Evolutionary conservation across 2,797 vertebrate species (phyloP), one percentile per base, ranked within the genome.

Genomic region (Crocodylus rhombifer): DNA sequence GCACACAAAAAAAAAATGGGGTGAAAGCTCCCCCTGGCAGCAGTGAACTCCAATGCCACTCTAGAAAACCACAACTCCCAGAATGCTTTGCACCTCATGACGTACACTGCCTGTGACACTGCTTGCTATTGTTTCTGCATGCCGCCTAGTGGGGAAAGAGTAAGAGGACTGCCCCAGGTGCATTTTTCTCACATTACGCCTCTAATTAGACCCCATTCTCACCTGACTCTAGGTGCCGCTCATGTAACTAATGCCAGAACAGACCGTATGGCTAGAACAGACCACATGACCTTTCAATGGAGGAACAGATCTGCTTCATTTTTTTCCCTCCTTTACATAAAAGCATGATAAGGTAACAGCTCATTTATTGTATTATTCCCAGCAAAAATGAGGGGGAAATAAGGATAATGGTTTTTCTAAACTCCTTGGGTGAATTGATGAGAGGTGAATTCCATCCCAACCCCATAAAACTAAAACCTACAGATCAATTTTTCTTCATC

Each of bases 281-380:
- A 89, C 93, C 84, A 18, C 76, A 87, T 87, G 88, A 80, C 80
- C 92, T 93, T 89, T 90, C 93, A 92, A 89, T 80, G 91, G 84
- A 92, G 73, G 80, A 87, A 84, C 92, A 95, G 89, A 96, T 94
- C 94, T 3, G 0, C 92, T 93, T 56, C 1, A 2, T 90, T 90
- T 77, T 77, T 77, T 60, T 60, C 77, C 77, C 77, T 90, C 80
- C 82, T 95, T 87, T 92, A 89, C 78, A 18, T 78, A 77, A 91
- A 94, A 94, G 91, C 82, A 64, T 93, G 78, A 89, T 79, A 94
- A 90, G 91, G 67, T 64, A 33, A 91, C 17, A 93, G 90, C 79
- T 95, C 80, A 56, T 86, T 87, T 87, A 86, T 77, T 83, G 84
- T 93, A 60, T 95, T 91, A 91, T 94, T 96, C 91, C 92, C 63